Base-by-base conservation (phyloP, 1,140 invertebrate species). In the Latrodectus geometricus region DNA sequence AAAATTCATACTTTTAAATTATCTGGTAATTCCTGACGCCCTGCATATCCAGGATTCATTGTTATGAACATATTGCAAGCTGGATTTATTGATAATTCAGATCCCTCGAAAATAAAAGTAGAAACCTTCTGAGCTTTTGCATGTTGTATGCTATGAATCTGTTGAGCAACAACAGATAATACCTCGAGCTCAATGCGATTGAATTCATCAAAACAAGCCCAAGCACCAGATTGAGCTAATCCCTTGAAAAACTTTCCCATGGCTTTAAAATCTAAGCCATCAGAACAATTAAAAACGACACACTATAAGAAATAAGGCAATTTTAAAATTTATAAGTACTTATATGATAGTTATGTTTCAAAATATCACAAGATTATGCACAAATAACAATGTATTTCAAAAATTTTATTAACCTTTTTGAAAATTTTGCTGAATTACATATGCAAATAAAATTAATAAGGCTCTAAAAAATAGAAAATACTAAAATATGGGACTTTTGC, bases 141-240 rank as follows among this genome's bases (percentile, higher is more conserved):
- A 91, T 94, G 93, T 92, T 97, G 96, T 89, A 98, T 96, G 88
- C 94, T 95, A 56, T 95, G 92, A 89, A 97, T 95, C 91, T 97
- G 96, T 91, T 97, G 96, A 21, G 96, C 96, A 61, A 97, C 95
- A 11, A 98, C 97, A 17, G 97, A 98, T 69, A 99, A 92, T 61
- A 98, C 96, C 91, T 98, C 96, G 88, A 98, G 90, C 90, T 98
- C 96, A 87, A 98, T 97, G 84, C 96, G 93, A 92, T 99, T 98
- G 91, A 99, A 98, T 92, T 99, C 97, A 91, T 99, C 97, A 91
- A 99, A 98, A 92, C 97, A 99, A 20, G 97, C 95, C 97, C 97
- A 99, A 0, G 97, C 96, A 48, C 97, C 98, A 73, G 96, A 95
- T 89, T 97, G 96, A 4, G 96, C 96, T 75, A 98, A 91, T 96